Base-by-base conservation (phyloP, 2,113 vertebrate species). In the Coryphaenoides rupestris region DNA sequence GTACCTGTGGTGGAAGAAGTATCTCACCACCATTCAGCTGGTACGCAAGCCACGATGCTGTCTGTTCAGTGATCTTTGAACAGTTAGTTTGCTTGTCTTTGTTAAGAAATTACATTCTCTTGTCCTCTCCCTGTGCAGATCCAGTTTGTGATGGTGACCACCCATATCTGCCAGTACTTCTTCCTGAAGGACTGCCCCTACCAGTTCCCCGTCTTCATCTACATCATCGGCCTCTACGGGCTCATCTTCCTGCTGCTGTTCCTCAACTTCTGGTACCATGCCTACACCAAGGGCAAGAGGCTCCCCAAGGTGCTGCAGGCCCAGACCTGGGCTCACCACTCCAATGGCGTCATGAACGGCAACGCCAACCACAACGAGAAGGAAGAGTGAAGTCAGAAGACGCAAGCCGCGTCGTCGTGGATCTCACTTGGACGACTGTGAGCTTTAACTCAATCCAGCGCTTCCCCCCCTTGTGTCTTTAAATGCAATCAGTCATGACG, bases 1-100 rank as follows among this genome's bases (percentile, higher is more conserved):
- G 77, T 97, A 92, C 66, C 78, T 99, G 60, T 99, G 96, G 97
- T 99, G 97, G 97, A 99, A 99, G 86, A 98, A 99, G 63, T 87
- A 99, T 80, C 89, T 99, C 83, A 99, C 97, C 3, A 88, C 92
- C 62, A 92, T 99, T 73, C 97, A 99, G 76, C 93, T 99, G 77
- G 96, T 98, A 81, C 71, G 94, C 92, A 16, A 13, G 21, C 0
- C n/a, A 21, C 6, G 19, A 55, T 0, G 6, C 21, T 55, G 53
- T 6, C 21, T 19, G n/a, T 55, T 21, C 12, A 21, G 19, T 2
- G 21, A 19, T 22, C 14, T 55, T 12, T 22, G 14, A 22, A n/a
- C n/a, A n/a, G n/a, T n/a, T 4, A 10, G 54, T n/a, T n/a, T n/a
- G n/a, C n/a, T n/a, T n/a, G 33, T 40, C 33, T 40, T 40, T 40